Percentiles rank a stretch among this genome's conserved stretches.
Conservation (phyloP, 2,113 vertebrate species). For the Dasyornis broadbenti region DNA sequence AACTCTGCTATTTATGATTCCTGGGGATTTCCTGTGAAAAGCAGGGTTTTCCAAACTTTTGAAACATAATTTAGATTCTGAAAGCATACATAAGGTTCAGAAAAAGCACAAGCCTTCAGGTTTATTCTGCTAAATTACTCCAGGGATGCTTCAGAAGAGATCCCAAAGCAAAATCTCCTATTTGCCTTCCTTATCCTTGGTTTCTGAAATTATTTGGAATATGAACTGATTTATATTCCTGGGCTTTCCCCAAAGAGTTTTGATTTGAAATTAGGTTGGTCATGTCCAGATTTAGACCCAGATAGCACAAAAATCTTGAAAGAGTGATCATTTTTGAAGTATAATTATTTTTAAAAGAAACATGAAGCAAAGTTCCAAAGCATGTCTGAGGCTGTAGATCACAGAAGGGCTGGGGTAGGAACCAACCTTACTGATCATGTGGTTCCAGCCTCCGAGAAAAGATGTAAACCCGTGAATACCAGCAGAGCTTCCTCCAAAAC, state of each 20-base stretch:
- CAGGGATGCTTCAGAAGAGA: not conserved
- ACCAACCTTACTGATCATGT: not conserved
- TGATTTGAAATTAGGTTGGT: not conserved
- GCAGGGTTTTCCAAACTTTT: not conserved
- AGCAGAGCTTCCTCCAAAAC: too few species aligned
- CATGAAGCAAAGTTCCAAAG: not conserved
- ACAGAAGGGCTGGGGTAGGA: not conserved
- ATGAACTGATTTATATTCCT: not conserved
- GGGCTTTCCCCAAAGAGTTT: not conserved
- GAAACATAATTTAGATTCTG: not conserved
- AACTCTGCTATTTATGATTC: fast-evolving
- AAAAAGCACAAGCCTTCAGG: not conserved
- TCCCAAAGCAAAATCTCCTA: not conserved
- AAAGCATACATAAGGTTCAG: not conserved
- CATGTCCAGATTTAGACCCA: not conserved
- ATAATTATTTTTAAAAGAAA: not conserved
- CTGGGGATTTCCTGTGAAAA: not conserved
- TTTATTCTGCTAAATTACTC: not conserved
- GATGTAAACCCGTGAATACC: not conserved
- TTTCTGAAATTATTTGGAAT: not conserved
- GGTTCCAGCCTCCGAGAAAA: not conserved
- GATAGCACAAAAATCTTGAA: not conserved
- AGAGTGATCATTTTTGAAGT: not conserved
- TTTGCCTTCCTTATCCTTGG: not conserved
- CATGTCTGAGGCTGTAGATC: not conserved